These are phyloP conservation scores for Sandelia bainsii DNA, from an alignment of 2,797 vertebrate species.

Conservation along the genomic window DNA sequence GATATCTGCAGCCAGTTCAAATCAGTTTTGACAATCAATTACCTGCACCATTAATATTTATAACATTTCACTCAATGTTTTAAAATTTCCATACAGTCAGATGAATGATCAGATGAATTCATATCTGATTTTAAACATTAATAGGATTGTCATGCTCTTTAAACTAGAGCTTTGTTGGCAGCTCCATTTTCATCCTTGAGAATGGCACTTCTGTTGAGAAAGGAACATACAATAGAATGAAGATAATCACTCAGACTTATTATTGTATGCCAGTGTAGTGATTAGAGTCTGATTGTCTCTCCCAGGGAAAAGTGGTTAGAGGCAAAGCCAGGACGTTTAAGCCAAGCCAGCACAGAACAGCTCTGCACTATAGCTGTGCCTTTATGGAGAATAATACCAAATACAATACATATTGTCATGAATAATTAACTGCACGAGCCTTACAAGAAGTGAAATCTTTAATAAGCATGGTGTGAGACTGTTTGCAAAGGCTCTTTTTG, in stretches of 20 bases:
- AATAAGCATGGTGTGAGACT: constrained; percentile 35
- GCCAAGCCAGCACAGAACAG: constrained; percentile 16
- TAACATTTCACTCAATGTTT: constrained; percentile 30
- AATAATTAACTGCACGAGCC: constrained; percentile 58
- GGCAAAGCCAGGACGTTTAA: constrained; percentile 34
- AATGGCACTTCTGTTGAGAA: constrained; percentile 49
- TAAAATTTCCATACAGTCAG: constrained; percentile 39
- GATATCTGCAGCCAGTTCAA: constrained; percentile 43
- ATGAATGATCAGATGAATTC: constrained; percentile 44
- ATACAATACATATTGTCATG: constrained; percentile 53
- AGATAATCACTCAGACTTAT: constrained; percentile 63
- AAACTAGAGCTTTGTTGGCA: constrained; percentile 35
- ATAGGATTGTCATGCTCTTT: constrained; percentile 55
- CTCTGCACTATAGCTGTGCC: constrained; percentile 1
- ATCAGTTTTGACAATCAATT: constrained; percentile 56
- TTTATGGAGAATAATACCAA: constrained; percentile 48
- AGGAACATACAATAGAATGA: constrained; percentile 45
- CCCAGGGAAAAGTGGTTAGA: constrained; percentile 30
- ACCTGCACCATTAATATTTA: constrained; percentile 54
- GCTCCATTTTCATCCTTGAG: constrained; percentile 47
- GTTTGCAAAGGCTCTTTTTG: constrained; percentile 28
- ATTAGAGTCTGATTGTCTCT: constrained; percentile 68
- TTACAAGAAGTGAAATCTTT: constrained; percentile 45
- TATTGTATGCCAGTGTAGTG: constrained; percentile 59
- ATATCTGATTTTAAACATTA: constrained; percentile 51